These are phyloP conservation scores for Protonibea diacanthus DNA, from an alignment of 2,797 vertebrate genomes.

Conservation along the genomic window DNA sequence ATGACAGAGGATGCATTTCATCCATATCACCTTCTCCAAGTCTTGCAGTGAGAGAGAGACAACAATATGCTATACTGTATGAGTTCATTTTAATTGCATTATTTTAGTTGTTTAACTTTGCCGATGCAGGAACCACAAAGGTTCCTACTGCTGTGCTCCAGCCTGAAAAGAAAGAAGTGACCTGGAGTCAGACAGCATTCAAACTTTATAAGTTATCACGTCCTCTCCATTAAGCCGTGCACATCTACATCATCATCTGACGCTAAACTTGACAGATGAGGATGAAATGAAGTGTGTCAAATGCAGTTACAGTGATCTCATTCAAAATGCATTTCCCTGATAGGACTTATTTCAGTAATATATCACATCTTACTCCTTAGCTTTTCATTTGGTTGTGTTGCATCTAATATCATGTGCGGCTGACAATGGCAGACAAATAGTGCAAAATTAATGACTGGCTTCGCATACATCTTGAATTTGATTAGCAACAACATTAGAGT, in stretches of 20 bases:
- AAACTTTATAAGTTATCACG: conserved; percentile 83
- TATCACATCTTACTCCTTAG: conserved; percentile 86
- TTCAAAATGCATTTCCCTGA: conserved; percentile 82
- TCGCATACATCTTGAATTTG: conserved; percentile 83
- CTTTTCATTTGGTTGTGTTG: conserved; percentile 90
- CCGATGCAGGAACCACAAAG: conserved; percentile 18
- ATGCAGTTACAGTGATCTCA: conserved; percentile 87
- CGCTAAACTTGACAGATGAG: conserved; percentile 88
- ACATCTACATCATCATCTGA: conserved; percentile 85
- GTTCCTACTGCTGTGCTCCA: neutral
- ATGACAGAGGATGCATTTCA: neutral
- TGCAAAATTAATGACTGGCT: conserved; percentile 89
- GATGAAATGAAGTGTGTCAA: conserved; percentile 93
- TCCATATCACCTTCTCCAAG: neutral
- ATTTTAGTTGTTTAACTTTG: conserved; percentile 1
- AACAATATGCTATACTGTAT: neutral
- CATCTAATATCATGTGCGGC: conserved; percentile 87
- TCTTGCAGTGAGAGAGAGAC: neutral
- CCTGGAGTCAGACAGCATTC: conserved; percentile 72
- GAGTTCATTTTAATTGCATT: neutral
- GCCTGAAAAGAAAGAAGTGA: conserved; percentile 44
- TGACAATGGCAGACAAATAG: conserved; percentile 83
- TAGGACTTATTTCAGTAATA: conserved; percentile 90
- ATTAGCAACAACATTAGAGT: conserved; percentile 81
- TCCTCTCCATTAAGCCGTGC: conserved; percentile 86